A percentile compares a stretch with the other conserved stretches of the same genome.
These are phyloP conservation scores for Caenorhabditis uteleia DNA, from an alignment of 2,888 invertebrate genomes.

Conservation along the genomic window DNA sequence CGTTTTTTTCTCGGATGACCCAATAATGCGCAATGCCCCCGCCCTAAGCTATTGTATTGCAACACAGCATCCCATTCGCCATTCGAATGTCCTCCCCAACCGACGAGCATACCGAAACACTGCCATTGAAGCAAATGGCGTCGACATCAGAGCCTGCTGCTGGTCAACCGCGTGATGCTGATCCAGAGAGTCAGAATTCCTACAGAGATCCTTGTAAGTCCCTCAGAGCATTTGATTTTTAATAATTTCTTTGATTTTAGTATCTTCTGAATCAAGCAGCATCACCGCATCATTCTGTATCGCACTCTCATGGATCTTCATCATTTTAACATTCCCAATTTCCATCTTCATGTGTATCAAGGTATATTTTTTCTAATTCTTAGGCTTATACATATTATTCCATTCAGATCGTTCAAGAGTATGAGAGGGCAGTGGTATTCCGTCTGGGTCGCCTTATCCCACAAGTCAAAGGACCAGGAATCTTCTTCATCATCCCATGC, in stretches of 20 bases:
- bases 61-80: too few relatives aligned
- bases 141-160: too few relatives aligned
- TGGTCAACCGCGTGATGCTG: too few relatives aligned
- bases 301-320: conserved; percentile 43
- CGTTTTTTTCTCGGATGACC: too few relatives aligned
- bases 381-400: neutral
- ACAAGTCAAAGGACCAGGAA: conserved; percentile 78
- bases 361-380: conserved; percentile 27
- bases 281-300: conserved; percentile 33
- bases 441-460: conserved; percentile 80
- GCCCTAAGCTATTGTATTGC: too few relatives aligned
- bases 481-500: conserved; percentile 79
- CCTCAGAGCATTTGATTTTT: too few relatives aligned
- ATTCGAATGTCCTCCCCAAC: too few relatives aligned
- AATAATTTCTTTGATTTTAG: conserved; percentile 6
- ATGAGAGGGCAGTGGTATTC: conserved; percentile 84
- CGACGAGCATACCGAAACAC: too few relatives aligned
- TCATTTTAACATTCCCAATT: conserved; percentile 63
- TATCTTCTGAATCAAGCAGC: conserved; percentile 1
- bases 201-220: too few relatives aligned
- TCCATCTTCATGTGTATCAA: conserved; percentile 63
- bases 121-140: too few relatives aligned
- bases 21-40: too few relatives aligned
- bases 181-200: too few relatives aligned
- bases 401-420: conserved; percentile 69